Evolutionary conservation across 2,888 invertebrate genomes (phyloP).

Genomic region (Agrenia bidenticulata): DNA sequence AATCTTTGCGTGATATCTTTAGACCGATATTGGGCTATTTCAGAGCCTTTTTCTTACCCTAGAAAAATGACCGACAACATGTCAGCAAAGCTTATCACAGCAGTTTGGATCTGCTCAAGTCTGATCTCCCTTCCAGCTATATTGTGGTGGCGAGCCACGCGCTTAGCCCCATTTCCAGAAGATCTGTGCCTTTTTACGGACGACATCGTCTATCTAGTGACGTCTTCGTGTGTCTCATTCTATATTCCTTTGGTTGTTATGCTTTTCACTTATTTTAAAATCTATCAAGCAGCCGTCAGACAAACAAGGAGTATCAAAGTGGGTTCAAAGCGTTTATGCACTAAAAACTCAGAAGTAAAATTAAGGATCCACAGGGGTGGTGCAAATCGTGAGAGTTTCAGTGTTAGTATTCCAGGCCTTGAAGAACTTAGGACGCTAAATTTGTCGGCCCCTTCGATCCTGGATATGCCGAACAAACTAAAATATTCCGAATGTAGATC

Average conservation of each 20-base stretch:
- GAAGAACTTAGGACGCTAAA: not conserved
- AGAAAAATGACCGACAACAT: constrained; percentile 86
- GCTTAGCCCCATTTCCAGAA: constrained; percentile 71
- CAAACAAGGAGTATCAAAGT: constrained; percentile 86
- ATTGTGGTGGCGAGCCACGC: constrained; percentile 87
- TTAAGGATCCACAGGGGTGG: constrained; percentile 91
- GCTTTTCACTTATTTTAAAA: constrained; percentile 96
- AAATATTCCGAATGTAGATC: too few species aligned
- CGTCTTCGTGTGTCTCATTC: constrained; percentile 96
- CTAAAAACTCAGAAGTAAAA: constrained; percentile 70
- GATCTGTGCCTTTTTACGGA: constrained; percentile 94
- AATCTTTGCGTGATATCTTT: constrained; percentile 95
- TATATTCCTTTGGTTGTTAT: constrained; percentile 94
- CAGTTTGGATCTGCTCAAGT: constrained; percentile 94
- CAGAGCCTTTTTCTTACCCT: constrained; percentile 87
- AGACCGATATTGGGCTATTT: constrained; percentile 95
- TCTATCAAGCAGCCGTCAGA: constrained; percentile 87
- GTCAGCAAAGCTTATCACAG: constrained; percentile 81
- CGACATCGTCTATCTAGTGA: constrained; percentile 90
- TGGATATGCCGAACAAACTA: too few species aligned
- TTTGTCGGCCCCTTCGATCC: not conserved
- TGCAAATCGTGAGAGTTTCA: constrained; percentile 58
- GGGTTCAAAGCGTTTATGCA: constrained; percentile 70
- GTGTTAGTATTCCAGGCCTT: too few species aligned
- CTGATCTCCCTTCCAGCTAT: constrained; percentile 98